These are phyloP conservation scores for Drosophila sulfurigaster DNA, from an alignment of 1,140 invertebrate genomes.

Conservation along the genomic window DNA sequence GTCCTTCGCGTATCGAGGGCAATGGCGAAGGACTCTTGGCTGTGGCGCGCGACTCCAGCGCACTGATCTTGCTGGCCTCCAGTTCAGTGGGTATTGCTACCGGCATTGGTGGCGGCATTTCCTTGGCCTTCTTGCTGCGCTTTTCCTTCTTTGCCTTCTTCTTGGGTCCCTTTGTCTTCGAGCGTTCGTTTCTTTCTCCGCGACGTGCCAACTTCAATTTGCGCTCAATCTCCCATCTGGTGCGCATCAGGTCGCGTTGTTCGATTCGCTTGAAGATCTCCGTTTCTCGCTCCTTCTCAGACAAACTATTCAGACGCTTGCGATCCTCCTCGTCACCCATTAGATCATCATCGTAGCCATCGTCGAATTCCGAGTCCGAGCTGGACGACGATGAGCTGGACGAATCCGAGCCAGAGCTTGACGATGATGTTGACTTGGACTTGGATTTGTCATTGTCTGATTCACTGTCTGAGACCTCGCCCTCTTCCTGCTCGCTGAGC, in stretches of 20 bases:
- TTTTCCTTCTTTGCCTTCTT: conserved; percentile 84
- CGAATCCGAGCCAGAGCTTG: conserved; percentile 49
- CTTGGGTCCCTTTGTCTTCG: conserved; percentile 86
- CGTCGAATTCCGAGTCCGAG: conserved; percentile 86
- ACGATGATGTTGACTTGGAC: conserved; percentile 60
- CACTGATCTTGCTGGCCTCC: conserved; percentile 33
- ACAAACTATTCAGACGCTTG: conserved; percentile 94
- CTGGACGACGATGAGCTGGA: conserved; percentile 78
- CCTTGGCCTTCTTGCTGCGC: conserved; percentile 83
- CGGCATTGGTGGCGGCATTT: conserved; percentile 60
- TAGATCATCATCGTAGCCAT: conserved; percentile 96
- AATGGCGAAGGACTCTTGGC: conserved; percentile 52
- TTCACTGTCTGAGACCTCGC: conserved; percentile 77
- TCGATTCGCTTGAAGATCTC: conserved; percentile 98
- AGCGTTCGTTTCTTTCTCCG: conserved; percentile 89
- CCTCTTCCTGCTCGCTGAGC: conserved; percentile 73
- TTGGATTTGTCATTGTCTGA: conserved; percentile 62
- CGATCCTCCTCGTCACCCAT: conserved; percentile 99
- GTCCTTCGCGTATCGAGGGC: conserved; percentile 32
- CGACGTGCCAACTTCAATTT: conserved; percentile 95
- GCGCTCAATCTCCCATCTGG: conserved; percentile 97
- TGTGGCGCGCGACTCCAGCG: conserved; percentile 8
- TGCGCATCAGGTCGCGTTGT: conserved; percentile 96
- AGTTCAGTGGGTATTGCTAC: conserved; percentile 70
- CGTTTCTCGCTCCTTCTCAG: conserved; percentile 98